Base-by-base conservation (phyloP, 2,797 vertebrate species). In the Kryptolebias ocellatus region DNA sequence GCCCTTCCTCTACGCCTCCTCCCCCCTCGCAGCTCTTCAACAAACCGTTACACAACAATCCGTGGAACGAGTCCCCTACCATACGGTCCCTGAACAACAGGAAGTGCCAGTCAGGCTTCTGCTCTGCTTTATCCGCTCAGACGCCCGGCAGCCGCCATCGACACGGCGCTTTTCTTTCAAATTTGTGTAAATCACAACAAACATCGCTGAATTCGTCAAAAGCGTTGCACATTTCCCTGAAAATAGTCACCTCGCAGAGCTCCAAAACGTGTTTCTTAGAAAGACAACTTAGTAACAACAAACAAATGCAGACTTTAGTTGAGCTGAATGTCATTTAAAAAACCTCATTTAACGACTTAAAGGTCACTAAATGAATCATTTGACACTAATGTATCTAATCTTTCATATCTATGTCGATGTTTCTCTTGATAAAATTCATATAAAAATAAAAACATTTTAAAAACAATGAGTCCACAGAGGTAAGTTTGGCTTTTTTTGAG, bases 41-140 rank as follows among this genome's bases (percentile, higher is more conserved):
- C 1, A 1, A 24, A 28, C 55, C 64, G 59, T 88, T 89, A 67
- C 2, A 63, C 75, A 85, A 85, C 84, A 83, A 79, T 70, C 68
- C 4, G 2, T 24, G 47, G 72, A 78, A 81, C 67, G 53, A 59
- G 49, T 39, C 65, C 44, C 66, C 46, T 65, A 73, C 61, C 61
- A 72, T 62, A 54, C 47, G 46, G 77, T 65, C 64, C 67, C 68
- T 50, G 60, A 71, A 52, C 61, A 66, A 83, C 27, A 31, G 84
- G 75, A 84, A 80, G 71, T 74, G n/a, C 0, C 12, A 61, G 51
- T 80, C 79, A 31, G 61, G 67, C 72, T 55, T 78, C 52, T 39
- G 49, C 66, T 83, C 65, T 76, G 79, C 74, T 64, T 74, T 68
- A 18, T 87, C n/a, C n/a, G 84, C 66, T 68, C 39, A 4, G 57